Evolutionary conservation across 2,113 vertebrate genomes (phyloP).

Genomic region (Lophochroa leadbeateri): DNA sequence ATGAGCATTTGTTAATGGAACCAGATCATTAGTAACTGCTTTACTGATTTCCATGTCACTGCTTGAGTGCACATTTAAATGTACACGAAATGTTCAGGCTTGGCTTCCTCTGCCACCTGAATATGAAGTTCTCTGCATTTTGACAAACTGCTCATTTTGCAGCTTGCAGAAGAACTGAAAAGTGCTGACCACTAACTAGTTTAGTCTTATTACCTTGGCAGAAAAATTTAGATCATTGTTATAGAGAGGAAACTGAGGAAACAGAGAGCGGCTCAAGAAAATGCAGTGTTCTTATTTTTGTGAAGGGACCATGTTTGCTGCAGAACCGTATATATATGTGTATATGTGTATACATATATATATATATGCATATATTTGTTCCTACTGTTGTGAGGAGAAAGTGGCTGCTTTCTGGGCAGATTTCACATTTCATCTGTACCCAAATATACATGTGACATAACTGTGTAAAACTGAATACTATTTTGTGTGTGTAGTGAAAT

Average conservation of each 20-base stretch:
- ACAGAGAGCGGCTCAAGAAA: not conserved
- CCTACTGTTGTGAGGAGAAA: not conserved
- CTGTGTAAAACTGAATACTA: not conserved
- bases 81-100: not conserved
- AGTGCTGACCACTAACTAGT: slow-evolving; percentile 29
- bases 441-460: not conserved
- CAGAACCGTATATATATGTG: not conserved
- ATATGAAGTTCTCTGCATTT: slow-evolving; percentile 38
- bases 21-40: slow-evolving; percentile 69
- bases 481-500: not conserved
- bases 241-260: slow-evolving; percentile 5
- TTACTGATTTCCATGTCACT: slow-evolving; percentile 57
- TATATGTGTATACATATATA: not conserved
- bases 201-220: slow-evolving; percentile 2
- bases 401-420: not conserved
- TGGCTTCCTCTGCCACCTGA: slow-evolving; percentile 5
- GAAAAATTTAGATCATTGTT: not conserved
- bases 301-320: not conserved
- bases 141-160: slow-evolving; percentile 54
- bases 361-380: not conserved
- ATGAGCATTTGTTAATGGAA: slow-evolving; percentile 75
- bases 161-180: slow-evolving; percentile 16
- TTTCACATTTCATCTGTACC: not conserved
- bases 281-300: not conserved
- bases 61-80: slow-evolving; percentile 56